These are phyloP conservation scores for Ataeniobius toweri DNA, from an alignment of 2,797 vertebrate species.

Conservation along the genomic window DNA sequence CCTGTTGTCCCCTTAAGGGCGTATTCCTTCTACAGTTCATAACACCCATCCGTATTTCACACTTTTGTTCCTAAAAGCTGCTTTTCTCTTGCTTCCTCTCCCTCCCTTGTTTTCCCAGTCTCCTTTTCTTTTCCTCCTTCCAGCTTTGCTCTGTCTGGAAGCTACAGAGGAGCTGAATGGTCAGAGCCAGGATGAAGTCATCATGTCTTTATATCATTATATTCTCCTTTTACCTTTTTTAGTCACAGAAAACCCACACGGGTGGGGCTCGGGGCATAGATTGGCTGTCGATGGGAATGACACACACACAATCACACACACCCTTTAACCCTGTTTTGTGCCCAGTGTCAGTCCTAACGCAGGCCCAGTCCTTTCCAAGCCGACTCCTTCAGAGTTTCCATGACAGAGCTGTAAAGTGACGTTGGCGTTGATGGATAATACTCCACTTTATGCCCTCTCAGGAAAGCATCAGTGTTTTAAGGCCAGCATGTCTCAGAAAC, in stretches of 20 bases:
- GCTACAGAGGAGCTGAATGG: constrained; percentile 66
- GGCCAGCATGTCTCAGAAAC: not conserved
- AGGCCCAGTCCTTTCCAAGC: constrained; percentile 54
- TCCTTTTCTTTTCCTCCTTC: constrained; percentile 53
- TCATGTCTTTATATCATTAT: constrained; percentile 81
- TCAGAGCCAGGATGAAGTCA: constrained; percentile 75
- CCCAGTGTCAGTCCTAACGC: constrained; percentile 49
- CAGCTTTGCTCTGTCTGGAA: constrained; percentile 61
- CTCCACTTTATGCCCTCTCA: constrained; percentile 31
- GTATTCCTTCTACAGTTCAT: constrained; percentile 30
- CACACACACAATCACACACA: constrained; percentile 45
- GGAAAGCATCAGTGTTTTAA: constrained; percentile 39
- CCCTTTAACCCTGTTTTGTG: constrained; percentile 66
- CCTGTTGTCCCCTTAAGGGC: constrained; percentile 21
- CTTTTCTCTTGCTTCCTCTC: constrained; percentile 40
- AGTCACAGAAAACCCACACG: constrained; percentile 78
- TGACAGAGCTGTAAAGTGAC: constrained; percentile 63
- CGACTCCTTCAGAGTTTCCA: constrained; percentile 71
- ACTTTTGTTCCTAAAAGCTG: constrained; percentile 44
- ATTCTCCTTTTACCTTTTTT: constrained; percentile 84
- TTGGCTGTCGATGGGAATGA: constrained; percentile 62
- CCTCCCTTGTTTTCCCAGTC: constrained; percentile 58
- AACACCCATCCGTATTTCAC: constrained; percentile 58
- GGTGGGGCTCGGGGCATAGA: constrained; percentile 67
- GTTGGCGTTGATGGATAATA: constrained; percentile 42